A percentile compares a stretch with the other conserved stretches of the same genome.
phyloP scores from a whole-genome alignment of 2,113 vertebrate genomes.

The Nesoenas mayeri region DNA sequence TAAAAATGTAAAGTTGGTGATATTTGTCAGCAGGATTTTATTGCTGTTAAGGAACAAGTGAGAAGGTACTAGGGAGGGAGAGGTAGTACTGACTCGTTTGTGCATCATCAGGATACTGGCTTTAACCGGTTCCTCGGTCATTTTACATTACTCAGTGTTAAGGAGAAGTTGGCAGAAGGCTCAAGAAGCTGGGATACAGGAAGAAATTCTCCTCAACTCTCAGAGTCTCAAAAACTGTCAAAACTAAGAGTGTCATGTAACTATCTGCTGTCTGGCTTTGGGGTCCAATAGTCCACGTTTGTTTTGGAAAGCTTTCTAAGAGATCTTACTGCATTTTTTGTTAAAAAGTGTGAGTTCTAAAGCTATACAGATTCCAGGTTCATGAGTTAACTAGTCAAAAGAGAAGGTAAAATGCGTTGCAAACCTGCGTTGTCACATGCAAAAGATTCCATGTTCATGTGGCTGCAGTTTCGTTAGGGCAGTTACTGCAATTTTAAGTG shows the following conservation, averaged over 20 bases:
- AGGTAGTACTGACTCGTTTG: background rate
- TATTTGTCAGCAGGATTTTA: background rate
- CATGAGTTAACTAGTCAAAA: background rate
- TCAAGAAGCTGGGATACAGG: background rate
- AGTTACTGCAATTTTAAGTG: background rate
- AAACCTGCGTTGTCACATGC: background rate
- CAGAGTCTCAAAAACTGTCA: background rate
- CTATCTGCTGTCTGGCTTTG: background rate
- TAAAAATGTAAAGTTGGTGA: fast-evolving
- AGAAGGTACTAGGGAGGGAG: fast-evolving
- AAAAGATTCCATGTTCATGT: fast-evolving
- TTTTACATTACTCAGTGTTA: fast-evolving
- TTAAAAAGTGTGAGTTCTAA: background rate
- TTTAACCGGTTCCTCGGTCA: fast-evolving
- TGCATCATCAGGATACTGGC: fast-evolving
- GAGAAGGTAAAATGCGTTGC: background rate
- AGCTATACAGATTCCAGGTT: background rate
- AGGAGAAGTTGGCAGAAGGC: background rate
- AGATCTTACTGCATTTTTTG: background rate
- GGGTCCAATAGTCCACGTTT: background rate
- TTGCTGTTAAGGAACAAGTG: background rate
- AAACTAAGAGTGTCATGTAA: background rate
- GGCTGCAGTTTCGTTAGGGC: background rate
- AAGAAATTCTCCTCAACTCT: background rate
- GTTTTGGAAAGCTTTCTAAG: background rate